phyloP scores from a whole-genome alignment of 2,888 invertebrate genomes.

The Callyntrura sp. region DNA sequence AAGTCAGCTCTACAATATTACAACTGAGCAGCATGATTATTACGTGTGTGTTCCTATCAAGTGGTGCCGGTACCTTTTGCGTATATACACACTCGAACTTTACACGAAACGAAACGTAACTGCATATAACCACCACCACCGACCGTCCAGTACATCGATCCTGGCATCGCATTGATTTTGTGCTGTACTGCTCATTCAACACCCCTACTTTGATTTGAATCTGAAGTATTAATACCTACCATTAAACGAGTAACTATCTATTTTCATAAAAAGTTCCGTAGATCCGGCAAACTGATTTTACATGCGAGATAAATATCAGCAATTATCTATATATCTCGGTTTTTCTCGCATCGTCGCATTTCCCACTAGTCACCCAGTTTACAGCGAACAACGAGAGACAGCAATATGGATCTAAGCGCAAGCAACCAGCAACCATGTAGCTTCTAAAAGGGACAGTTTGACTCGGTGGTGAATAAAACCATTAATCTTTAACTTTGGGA shows the following conservation, averaged over 20 bases:
- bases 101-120: background rate
- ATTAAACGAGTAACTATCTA: slow-evolving; percentile 31
- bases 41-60: background rate
- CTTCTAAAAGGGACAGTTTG: background rate
- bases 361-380: slow-evolving; percentile 5
- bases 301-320: slow-evolving; percentile 25
- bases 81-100: background rate
- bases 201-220: slow-evolving; percentile 9
- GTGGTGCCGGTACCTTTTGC: background rate
- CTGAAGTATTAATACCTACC: slow-evolving; percentile 43
- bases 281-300: slow-evolving; percentile 29
- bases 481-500: background rate
- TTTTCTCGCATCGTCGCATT: background rate
- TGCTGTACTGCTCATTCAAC: slow-evolving; percentile 36
- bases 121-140: background rate
- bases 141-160: too few relatives aligned
- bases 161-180: background rate
- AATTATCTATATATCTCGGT: background rate
- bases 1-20: slow-evolving; percentile 15
- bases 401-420: background rate
- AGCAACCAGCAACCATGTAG: background rate
- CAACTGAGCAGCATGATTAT: background rate
- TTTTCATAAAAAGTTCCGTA: slow-evolving; percentile 3
- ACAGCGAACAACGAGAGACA: background rate
- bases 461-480: background rate